phyloP scores from a whole-genome alignment of 1,140 invertebrate species.

The Bombyx mandarina region DNA sequence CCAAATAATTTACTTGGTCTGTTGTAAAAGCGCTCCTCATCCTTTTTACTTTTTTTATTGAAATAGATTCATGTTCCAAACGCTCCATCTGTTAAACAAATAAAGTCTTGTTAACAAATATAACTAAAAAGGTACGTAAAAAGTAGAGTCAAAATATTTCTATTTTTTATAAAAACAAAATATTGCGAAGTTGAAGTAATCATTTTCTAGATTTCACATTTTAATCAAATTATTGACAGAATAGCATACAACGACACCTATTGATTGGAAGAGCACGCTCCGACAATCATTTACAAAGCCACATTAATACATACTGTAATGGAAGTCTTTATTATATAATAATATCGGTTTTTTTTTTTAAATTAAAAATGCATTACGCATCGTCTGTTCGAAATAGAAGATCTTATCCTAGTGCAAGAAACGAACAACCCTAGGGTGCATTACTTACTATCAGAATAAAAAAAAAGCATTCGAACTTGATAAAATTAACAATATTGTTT shows the following conservation, averaged over 20 bases:
- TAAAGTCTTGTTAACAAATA: background rate
- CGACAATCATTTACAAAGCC: too few relatives aligned
- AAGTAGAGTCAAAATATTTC: background rate
- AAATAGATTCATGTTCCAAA: background rate
- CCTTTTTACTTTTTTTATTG: slow-evolving; percentile 34
- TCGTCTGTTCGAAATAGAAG: too few relatives aligned
- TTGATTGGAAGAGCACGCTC: too few relatives aligned
- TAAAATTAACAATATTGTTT: too few relatives aligned
- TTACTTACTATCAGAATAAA: too few relatives aligned
- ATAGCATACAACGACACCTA: background rate
- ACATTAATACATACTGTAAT: too few relatives aligned
- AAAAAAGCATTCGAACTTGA: too few relatives aligned
- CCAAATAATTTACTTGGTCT: slow-evolving; percentile 44
- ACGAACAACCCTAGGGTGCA: too few relatives aligned
- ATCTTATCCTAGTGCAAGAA: too few relatives aligned
- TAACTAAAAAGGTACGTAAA: background rate
- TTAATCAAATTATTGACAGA: background rate
- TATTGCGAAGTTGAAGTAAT: background rate
- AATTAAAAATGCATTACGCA: too few relatives aligned
- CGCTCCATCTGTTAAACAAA: background rate
- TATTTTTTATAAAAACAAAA: background rate
- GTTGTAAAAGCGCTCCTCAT: slow-evolving; percentile 50
- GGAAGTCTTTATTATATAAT: too few relatives aligned
- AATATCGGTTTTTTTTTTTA: too few relatives aligned
- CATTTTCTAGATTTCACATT: background rate